Evolutionary conservation across 2,113 vertebrate species (phyloP).

Genomic region (Entomyzon cyanotis): DNA sequence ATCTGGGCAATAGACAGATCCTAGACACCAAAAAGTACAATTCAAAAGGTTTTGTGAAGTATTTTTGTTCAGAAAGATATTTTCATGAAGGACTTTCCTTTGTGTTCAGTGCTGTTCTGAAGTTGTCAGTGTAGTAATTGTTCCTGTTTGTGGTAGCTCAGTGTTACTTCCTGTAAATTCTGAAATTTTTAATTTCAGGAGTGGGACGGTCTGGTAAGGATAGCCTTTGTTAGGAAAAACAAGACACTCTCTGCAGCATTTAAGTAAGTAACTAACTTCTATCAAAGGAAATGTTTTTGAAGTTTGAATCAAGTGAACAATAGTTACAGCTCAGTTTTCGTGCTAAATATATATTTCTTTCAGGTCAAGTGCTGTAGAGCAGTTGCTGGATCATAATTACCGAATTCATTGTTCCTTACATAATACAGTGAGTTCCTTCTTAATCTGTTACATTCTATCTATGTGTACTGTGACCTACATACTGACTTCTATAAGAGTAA

Average conservation of each 20-base stretch:
- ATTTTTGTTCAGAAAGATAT: background rate
- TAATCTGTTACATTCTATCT: background rate
- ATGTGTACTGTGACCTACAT: background rate
- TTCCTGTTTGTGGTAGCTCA: background rate
- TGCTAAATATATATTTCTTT: background rate
- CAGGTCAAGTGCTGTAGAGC: conserved; percentile 90
- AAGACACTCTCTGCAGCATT: conserved; percentile 93
- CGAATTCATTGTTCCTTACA: conserved; percentile 93
- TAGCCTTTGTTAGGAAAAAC: conserved; percentile 98
- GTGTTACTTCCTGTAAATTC: background rate
- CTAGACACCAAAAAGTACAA: background rate
- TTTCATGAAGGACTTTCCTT: background rate
- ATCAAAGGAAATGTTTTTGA: background rate
- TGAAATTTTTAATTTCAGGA: conserved; percentile 78
- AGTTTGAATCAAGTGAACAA: background rate
- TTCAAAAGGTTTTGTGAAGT: background rate
- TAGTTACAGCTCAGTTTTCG: background rate
- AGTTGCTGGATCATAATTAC: conserved; percentile 95
- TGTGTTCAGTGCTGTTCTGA: background rate
- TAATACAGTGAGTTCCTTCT: conserved; percentile 80
- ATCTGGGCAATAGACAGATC: background rate
- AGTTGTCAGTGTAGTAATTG: background rate
- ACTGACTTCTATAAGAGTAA: background rate
- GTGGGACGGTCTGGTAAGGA: conserved; percentile 96
- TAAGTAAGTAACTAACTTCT: conserved; percentile 85